Evolutionary conservation across 1,140 invertebrate genomes (phyloP), one percentile per base, ranked within the genome.

Genomic region (Macrocentrus cingulum): DNA sequence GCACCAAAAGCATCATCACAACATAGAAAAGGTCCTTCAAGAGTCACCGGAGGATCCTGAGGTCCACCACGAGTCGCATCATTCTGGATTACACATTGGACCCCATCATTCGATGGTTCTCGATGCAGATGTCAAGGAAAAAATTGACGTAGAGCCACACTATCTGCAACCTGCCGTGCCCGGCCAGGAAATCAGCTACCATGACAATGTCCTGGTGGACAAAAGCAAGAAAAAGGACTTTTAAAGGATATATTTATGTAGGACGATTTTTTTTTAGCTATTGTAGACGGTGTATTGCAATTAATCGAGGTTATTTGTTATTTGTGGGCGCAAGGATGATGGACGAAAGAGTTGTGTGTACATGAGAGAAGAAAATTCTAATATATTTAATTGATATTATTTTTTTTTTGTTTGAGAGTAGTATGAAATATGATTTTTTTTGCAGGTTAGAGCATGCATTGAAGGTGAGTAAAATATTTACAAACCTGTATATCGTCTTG

Each of bases 101-200:
- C 76, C 77, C 0, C 76, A 79, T 65, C 76, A 79, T 29, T 79
- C 77, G 0, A 66, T 76, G 50, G 75, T 79, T 2, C 25, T 80
- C 1, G 76, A 80, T 22, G 55, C 76, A 0, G 76, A 71, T 18
- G 79, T 80, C 3, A 77, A 79, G 44, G 77, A 80, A 51, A 81
- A 80, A 25, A 74, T 83, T 15, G 81, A 81, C 54, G 80, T 83
- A 4, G 79, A 77, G 22, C 78, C 80, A 1, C 80, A 82, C 61
- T 78, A 82, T 57, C 65, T 83, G 19, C 80, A 80, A 15, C 81
- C 81, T 0, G 81, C 82, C 0, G 70, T 80, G 0, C 77, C 75
- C 4, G 82, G 82, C 1, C 75, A 80, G 42, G 81, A 82, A 55
- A 81, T 83, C 44, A 81, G 81, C 65, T 83, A 83, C 56, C 74